phyloP scores from a whole-genome alignment of 2,888 invertebrate species.

The Euzophera pinguis region DNA sequence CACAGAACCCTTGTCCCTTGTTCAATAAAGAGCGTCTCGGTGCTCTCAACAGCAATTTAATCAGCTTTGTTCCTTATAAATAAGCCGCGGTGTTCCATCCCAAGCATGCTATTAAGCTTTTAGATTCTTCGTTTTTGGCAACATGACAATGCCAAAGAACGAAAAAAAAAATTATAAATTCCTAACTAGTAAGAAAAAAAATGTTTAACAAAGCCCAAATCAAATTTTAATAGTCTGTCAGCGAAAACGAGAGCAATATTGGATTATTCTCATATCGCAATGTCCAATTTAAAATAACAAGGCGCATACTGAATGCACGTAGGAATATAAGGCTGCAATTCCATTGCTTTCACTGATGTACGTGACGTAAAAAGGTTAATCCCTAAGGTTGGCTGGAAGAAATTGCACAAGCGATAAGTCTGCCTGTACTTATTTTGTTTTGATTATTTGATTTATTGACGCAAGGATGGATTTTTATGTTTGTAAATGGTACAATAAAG shows the following conservation, averaged over 20 bases:
- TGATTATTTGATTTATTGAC: no score
- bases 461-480: no score
- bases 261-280: slow-evolving; percentile 36
- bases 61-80: slow-evolving; percentile 59
- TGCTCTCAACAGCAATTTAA: slow-evolving; percentile 53
- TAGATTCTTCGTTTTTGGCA: not conserved
- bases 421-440: no score
- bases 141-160: slow-evolving; percentile 29
- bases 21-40: slow-evolving; percentile 44
- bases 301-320: slow-evolving; percentile 41
- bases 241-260: slow-evolving; percentile 63
- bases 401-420: no score
- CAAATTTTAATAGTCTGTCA: slow-evolving; percentile 56
- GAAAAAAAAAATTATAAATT: slow-evolving; percentile 34
- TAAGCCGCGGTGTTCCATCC: slow-evolving; percentile 42
- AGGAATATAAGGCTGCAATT: slow-evolving; percentile 45
- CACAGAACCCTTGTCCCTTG: slow-evolving; percentile 5
- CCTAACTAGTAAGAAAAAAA: not conserved
- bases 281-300: slow-evolving; percentile 70
- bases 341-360: not conserved
- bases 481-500: no score
- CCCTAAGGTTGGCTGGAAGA: no score
- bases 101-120: slow-evolving; percentile 34
- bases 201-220: slow-evolving; percentile 16
- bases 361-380: not conserved